A percentile compares a stretch with the other conserved stretches of the same genome.
Evolutionary conservation across 1,140 invertebrate species (phyloP).

Genomic region (Sipha flava): DNA sequence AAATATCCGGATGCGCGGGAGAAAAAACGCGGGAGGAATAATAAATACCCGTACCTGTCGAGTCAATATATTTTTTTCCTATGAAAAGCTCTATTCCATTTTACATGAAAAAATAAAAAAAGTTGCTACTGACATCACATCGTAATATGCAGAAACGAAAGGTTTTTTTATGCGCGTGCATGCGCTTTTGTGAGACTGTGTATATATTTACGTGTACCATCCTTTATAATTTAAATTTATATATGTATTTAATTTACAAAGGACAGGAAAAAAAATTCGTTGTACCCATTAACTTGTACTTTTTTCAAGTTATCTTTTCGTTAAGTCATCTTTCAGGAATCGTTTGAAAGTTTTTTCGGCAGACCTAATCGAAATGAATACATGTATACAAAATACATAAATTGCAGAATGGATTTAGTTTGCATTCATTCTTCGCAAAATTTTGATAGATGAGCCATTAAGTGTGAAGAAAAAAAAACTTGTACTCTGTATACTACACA

Average conservation of each 20-base stretch:
- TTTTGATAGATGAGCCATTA: conserved; percentile 15
- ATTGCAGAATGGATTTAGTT: background rate
- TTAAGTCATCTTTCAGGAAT: background rate
- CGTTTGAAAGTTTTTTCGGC: background rate
- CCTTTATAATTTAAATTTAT: no score
- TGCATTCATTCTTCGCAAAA: background rate
- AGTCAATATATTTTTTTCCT: background rate
- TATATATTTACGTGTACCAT: no score
- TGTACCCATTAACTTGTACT: no score
- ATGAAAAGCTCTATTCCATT: background rate
- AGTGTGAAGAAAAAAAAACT: background rate
- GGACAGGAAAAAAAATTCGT: no score
- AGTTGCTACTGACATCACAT: background rate
- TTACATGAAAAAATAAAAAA: background rate
- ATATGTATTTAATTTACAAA: no score
- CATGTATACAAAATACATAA: background rate
- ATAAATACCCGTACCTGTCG: background rate
- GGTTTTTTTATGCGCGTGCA: no score
- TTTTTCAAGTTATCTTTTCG: no score
- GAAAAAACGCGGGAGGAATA: conserved; percentile 12
- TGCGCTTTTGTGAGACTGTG: no score
- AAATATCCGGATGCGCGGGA: background rate
- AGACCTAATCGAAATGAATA: background rate
- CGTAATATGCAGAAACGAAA: no score
- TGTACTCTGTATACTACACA: no score